phyloP scores from a whole-genome alignment of 1,140 invertebrate genomes.

The Pissodes strobi region DNA sequence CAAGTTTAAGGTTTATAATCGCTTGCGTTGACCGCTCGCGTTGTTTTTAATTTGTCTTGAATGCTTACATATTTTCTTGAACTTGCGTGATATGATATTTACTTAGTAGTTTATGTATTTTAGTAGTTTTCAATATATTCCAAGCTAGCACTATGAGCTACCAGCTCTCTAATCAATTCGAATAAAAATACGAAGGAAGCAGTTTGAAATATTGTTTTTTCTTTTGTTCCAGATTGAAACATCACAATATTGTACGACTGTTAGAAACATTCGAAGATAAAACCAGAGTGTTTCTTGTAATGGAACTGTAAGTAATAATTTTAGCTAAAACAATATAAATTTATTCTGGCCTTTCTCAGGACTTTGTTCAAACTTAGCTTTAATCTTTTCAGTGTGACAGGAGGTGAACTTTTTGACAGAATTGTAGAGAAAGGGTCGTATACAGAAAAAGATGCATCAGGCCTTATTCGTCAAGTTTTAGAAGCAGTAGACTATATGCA shows the following conservation, averaged over 20 bases:
- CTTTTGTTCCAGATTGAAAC: slow-evolving; percentile 80
- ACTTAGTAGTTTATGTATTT: too few species aligned
- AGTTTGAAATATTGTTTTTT: slow-evolving; percentile 4
- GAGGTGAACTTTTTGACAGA: slow-evolving; percentile 96
- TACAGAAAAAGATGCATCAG: slow-evolving; percentile 97
- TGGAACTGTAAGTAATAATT: slow-evolving; percentile 87
- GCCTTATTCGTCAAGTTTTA: slow-evolving; percentile 92
- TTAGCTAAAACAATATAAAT: too few species aligned
- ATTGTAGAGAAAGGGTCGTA: slow-evolving; percentile 99
- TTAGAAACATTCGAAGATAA: slow-evolving; percentile 98
- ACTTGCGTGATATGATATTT: too few species aligned
- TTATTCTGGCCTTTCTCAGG: background rate
- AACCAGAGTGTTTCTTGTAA: slow-evolving; percentile 95
- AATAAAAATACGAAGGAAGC: too few species aligned
- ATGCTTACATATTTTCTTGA: too few species aligned
- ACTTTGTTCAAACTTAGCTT: slow-evolving; percentile 9
- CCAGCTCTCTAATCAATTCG: too few species aligned
- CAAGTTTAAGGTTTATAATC: too few species aligned
- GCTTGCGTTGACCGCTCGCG: too few species aligned
- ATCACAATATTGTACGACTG: slow-evolving; percentile 98
- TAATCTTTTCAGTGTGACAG: slow-evolving; percentile 85
- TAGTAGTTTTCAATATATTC: too few species aligned
- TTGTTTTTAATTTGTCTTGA: too few species aligned
- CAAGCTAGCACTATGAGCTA: too few species aligned
- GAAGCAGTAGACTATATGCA: slow-evolving; percentile 99